Conservation (phyloP, 2,888 invertebrate species). For the Pocota personata region DNA sequence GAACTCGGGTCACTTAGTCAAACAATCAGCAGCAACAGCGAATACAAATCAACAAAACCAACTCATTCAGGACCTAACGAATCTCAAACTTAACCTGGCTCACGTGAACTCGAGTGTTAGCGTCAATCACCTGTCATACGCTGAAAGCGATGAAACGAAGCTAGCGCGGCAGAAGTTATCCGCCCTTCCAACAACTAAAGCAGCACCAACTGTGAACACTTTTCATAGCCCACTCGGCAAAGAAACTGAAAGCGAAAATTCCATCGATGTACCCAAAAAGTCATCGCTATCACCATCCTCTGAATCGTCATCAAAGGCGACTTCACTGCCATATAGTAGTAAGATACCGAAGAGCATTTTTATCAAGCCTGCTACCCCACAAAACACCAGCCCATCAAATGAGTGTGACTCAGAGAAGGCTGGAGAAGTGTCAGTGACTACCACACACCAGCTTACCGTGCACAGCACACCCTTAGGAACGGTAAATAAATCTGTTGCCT, state of each 20-base stretch:
- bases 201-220: conserved; percentile 75
- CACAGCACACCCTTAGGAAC: conserved; percentile 84
- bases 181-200: conserved; percentile 65
- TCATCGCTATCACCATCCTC: conserved; percentile 74
- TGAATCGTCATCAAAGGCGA: conserved; percentile 41
- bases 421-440: conserved; percentile 78
- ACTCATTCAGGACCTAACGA: conserved; percentile 82
- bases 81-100: conserved; percentile 78
- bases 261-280: conserved; percentile 87
- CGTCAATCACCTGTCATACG: conserved; percentile 84
- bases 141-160: conserved; percentile 84
- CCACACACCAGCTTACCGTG: conserved; percentile 83
- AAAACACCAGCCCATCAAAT: conserved; percentile 64
- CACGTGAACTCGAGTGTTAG: conserved; percentile 82
- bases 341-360: conserved; percentile 72
- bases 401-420: conserved; percentile 77
- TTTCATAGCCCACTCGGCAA: conserved; percentile 76
- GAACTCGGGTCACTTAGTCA: conserved; percentile 79
- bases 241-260: conserved; percentile 60
- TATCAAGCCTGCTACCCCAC: conserved; percentile 26
- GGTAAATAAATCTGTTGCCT: conserved; percentile 81
- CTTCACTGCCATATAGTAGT: conserved; percentile 69
- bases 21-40: conserved; percentile 81
- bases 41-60: conserved; percentile 82
- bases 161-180: conserved; percentile 81